phyloP scores from a whole-genome alignment of 1,140 invertebrate species.

The Drosophila ohnishii region DNA sequence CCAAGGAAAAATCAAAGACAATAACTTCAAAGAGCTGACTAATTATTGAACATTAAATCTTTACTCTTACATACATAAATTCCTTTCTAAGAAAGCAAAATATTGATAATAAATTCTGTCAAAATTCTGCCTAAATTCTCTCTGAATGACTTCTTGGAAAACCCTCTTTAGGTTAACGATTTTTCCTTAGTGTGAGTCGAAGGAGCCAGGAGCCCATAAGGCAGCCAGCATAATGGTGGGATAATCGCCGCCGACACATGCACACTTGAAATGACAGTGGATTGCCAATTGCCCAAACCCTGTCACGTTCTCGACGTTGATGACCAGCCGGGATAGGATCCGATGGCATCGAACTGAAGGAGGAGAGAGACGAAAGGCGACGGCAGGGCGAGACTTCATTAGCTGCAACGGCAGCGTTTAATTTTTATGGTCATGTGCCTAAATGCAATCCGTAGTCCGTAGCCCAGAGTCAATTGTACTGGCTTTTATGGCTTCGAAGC shows the following conservation, averaged over 20 bases:
- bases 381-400: slow-evolving; percentile 56
- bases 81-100: background rate
- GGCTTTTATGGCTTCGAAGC: slow-evolving; percentile 74
- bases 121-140: background rate
- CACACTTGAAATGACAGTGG: slow-evolving; percentile 74
- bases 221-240: slow-evolving; percentile 58
- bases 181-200: slow-evolving; percentile 15
- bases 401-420: slow-evolving; percentile 74
- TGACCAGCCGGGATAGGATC: slow-evolving; percentile 38
- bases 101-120: background rate
- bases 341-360: background rate
- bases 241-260: slow-evolving; percentile 64
- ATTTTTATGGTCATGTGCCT: slow-evolving; percentile 74
- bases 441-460: slow-evolving; percentile 58
- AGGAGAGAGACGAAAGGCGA: background rate
- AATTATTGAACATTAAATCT: slow-evolving; percentile 1
- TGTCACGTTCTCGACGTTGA: slow-evolving; percentile 59
- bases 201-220: background rate
- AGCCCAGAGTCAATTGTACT: slow-evolving; percentile 36
- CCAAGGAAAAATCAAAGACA: background rate
- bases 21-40: background rate
- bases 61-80: background rate
- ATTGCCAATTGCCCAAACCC: slow-evolving; percentile 48
- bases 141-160: background rate
- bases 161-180: slow-evolving; percentile 1